Evolutionary conservation across 1,140 invertebrate genomes (phyloP).

Genomic region (Orussus abietinus): DNA sequence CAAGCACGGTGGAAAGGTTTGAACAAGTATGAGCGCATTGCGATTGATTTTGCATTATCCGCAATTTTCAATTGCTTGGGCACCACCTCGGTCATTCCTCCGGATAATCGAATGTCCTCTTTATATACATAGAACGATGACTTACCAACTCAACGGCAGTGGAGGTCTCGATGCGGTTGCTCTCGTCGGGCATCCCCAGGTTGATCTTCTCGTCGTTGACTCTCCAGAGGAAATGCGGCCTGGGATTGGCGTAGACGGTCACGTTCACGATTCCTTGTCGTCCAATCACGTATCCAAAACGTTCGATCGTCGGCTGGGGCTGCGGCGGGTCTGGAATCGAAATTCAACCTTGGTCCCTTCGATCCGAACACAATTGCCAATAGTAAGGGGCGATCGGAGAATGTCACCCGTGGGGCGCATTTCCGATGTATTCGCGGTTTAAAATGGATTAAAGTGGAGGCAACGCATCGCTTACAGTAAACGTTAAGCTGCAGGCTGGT

Average conservation of each 20-base stretch:
- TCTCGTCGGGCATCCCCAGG: slow-evolving; percentile 53
- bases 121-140: slow-evolving; percentile 1
- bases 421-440: too few species aligned
- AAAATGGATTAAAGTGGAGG: too few species aligned
- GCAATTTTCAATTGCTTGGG: too few species aligned
- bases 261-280: slow-evolving; percentile 64
- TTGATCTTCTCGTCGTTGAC: slow-evolving; percentile 57
- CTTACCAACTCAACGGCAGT: slow-evolving; percentile 54
- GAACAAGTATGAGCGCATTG: too few species aligned
- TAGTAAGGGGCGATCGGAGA: too few species aligned
- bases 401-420: too few species aligned
- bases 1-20: too few species aligned
- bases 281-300: slow-evolving; percentile 69
- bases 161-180: slow-evolving; percentile 52
- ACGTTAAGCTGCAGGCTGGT: slow-evolving; percentile 56
- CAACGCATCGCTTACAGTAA: slow-evolving; percentile 65
- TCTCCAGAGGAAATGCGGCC: slow-evolving; percentile 63
- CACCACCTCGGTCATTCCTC: too few species aligned
- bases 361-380: too few species aligned
- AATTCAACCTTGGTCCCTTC: too few species aligned
- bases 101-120: not conserved
- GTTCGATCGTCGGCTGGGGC: slow-evolving; percentile 52
- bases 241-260: slow-evolving; percentile 65
- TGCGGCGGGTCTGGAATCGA: slow-evolving; percentile 62
- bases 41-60: too few species aligned